Evolutionary conservation across 2,797 vertebrate species (phyloP).

Genomic region (Brotula barbata): DNA sequence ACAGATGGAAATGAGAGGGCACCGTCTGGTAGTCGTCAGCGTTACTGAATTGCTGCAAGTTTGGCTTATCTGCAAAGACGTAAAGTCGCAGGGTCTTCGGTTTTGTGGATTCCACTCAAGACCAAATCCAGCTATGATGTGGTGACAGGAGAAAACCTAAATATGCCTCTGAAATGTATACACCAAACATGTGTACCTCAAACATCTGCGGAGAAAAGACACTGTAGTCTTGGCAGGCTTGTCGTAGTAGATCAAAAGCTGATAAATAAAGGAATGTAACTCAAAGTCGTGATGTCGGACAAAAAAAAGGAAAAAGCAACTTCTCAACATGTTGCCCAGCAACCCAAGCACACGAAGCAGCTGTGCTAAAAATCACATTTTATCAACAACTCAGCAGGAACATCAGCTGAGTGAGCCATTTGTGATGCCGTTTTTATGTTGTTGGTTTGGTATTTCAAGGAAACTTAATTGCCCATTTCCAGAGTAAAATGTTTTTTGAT

Average conservation of each 20-base stretch:
- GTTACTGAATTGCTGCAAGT: not conserved
- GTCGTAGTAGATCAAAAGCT: not conserved
- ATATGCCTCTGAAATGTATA: not conserved
- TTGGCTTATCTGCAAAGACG: constrained; percentile 7
- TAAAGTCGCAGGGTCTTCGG: constrained; percentile 16
- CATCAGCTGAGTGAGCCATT: constrained; percentile 25
- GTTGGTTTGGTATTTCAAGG: constrained; percentile 32
- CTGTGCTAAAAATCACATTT: constrained; percentile 43
- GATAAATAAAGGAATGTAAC: not conserved
- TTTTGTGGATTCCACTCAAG: not conserved
- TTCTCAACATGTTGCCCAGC: constrained; percentile 43
- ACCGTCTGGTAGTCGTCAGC: not conserved
- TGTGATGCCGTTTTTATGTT: constrained; percentile 56
- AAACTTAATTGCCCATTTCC: constrained; percentile 69
- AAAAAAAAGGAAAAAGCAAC: constrained; percentile 41
- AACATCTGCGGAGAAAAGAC: not conserved
- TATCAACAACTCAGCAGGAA: constrained; percentile 58
- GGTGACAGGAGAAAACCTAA: constrained; percentile 1
- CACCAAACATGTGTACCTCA: constrained; percentile 9
- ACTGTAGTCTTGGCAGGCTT: not conserved
- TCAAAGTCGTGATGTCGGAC: constrained; percentile 22
- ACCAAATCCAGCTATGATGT: constrained; percentile 14
- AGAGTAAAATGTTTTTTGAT: constrained; percentile 64
- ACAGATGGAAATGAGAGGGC: not conserved
- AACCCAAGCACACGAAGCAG: constrained; percentile 17